Base-by-base conservation (phyloP, 2,797 vertebrate genomes). In the Steatocranus sp. region DNA sequence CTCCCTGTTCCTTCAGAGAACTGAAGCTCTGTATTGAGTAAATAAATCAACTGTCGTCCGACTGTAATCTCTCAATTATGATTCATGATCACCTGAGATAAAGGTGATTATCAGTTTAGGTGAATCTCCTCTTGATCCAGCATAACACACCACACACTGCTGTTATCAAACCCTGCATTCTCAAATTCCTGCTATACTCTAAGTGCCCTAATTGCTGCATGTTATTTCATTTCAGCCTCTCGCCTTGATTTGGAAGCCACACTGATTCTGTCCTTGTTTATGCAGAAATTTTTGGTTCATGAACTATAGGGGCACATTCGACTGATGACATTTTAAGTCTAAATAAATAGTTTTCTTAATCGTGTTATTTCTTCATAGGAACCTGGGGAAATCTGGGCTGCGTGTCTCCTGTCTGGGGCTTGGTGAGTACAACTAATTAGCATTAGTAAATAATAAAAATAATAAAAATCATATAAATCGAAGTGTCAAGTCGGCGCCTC, bases 301-400 rank as follows among this genome's bases (percentile, higher is more conserved):
- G 11, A 81, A 78, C 82, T 11, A 41, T 36, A 83, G 34, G 38
- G 77, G 43, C 75, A 9, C 20, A 63, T 80, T 78, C 76, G 27
- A 80, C 49, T 70, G 63, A 78, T 78, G 75, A 81, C 54, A 81
- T 83, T 25, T 81, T 36, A 32, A 87, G 32, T 53, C 20, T 78
- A 15, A 90, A 78, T 70, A 79, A 53, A 51, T 38, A 41, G 25
- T 75, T 78, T 80, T 81, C 50, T 76, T 81, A 78, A 82, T 86
- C 51, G 48, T 96, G 48, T 70, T 46, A 85, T 87, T 86, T 87
- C 91, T 85, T 96, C 92, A 78, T 79, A 99, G 98, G 91, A 99
- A 99, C 95, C 97, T 99, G 70, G 98, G 98, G 14, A 99, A 99
- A 95, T 99, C 98, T 2, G 98, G 98, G 90, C 95, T 99, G 91